Evolutionary conservation across 2,797 vertebrate species (phyloP).

Genomic region (Cuculus canorus): DNA sequence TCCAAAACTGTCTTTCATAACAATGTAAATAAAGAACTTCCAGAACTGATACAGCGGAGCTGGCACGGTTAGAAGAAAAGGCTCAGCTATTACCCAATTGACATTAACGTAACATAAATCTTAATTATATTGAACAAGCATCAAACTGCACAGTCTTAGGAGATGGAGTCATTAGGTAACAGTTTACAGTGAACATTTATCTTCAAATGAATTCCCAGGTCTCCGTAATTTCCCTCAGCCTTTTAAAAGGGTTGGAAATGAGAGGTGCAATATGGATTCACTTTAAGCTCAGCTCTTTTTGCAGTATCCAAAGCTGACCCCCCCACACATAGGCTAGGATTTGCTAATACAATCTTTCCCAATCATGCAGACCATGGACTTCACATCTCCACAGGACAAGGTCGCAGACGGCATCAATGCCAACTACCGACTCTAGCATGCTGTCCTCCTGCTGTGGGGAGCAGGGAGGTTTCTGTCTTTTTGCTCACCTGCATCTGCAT

Average conservation of each 20-base stretch:
- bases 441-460: background rate
- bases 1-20: slow-evolving; percentile 4
- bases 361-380: rapidly evolving
- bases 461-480: background rate
- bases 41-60: background rate
- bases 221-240: slow-evolving; percentile 12
- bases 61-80: background rate
- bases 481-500: background rate
- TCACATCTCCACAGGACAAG: background rate
- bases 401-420: background rate
- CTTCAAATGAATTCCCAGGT: slow-evolving; percentile 1
- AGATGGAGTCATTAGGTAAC: slow-evolving; percentile 20
- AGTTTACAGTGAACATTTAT: slow-evolving; percentile 22
- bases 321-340: background rate
- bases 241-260: background rate
- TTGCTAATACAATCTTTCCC: background rate
- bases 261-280: background rate
- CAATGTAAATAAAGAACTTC: slow-evolving; percentile 48
- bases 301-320: background rate
- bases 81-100: background rate
- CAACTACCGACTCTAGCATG: background rate
- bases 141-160: background rate
- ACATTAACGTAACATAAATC: slow-evolving; percentile 61
- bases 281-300: background rate
- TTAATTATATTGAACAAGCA: slow-evolving; percentile 48